Conservation (phyloP, 2,888 invertebrate genomes). For the Scrobipalpa atriplicella region DNA sequence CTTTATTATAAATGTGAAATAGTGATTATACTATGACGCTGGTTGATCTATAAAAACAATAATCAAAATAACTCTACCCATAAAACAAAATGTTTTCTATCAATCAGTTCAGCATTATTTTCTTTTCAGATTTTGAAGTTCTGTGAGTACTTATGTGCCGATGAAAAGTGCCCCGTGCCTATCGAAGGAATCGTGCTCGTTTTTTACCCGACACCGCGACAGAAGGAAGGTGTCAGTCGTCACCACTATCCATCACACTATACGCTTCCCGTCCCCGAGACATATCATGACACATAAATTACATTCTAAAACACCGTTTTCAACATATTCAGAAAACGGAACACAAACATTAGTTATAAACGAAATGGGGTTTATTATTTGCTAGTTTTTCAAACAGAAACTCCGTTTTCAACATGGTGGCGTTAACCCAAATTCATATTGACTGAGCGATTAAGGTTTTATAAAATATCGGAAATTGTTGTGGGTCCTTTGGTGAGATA, state of each 20-base stretch:
- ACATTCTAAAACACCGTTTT: constrained; percentile 55
- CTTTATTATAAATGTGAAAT: not conserved
- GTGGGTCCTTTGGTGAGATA: constrained; percentile 1
- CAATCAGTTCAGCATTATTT: too few relatives aligned
- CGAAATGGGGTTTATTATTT: constrained; percentile 10
- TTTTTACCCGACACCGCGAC: constrained; percentile 68
- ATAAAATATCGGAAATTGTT: not conserved
- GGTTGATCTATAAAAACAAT: not conserved
- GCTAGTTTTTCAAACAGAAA: not conserved
- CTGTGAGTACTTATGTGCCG: constrained; percentile 11
- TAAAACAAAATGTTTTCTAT: too few relatives aligned
- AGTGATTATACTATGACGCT: not conserved
- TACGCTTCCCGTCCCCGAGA: constrained; percentile 68
- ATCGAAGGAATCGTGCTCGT: constrained; percentile 50
- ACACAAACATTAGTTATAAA: constrained; percentile 22
- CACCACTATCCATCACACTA: constrained; percentile 69
- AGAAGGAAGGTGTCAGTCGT: constrained; percentile 77
- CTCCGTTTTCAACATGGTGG: not conserved
- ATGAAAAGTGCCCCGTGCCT: constrained; percentile 49
- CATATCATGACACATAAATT: constrained; percentile 66
- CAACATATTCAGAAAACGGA: constrained; percentile 34
- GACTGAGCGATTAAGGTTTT: not conserved
- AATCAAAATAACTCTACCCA: not conserved
- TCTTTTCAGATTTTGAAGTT: not conserved
- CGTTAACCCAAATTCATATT: not conserved